Evolutionary conservation across 2,113 vertebrate genomes (phyloP).

Genomic region (Smithornis capensis): DNA sequence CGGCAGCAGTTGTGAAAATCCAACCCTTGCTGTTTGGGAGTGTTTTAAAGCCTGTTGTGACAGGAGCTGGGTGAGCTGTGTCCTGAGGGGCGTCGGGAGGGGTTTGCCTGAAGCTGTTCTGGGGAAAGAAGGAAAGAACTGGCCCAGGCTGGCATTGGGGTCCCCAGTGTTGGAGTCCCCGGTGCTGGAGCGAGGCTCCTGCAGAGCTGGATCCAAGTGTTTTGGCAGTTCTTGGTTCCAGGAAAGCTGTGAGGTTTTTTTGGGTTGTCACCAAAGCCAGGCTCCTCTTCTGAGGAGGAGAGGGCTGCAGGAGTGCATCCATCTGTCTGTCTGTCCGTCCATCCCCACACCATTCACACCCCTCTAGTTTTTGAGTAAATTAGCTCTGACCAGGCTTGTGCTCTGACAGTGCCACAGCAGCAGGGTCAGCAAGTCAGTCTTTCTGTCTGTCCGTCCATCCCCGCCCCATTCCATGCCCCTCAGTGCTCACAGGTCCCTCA

Average conservation of each 20-base stretch:
- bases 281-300: neutral
- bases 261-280: neutral
- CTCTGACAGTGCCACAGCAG: neutral
- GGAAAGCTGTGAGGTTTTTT: neutral
- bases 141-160: rapidly evolving
- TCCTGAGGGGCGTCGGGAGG: neutral
- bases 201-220: neutral
- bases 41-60: neutral
- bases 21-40: neutral
- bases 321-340: neutral
- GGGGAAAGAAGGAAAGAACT: too few species aligned
- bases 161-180: neutral
- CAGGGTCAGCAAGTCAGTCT: neutral
- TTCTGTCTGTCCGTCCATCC: neutral
- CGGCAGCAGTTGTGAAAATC: neutral
- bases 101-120: neutral
- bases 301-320: neutral
- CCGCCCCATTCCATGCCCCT: rapidly evolving
- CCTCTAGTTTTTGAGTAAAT: neutral
- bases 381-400: neutral
- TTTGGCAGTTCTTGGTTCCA: neutral
- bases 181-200: neutral
- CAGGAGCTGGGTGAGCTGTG: rapidly evolving
- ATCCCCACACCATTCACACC: neutral
- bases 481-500: too few species aligned